Conservation (phyloP, 2,888 invertebrate species). For the Aradus depressus region DNA sequence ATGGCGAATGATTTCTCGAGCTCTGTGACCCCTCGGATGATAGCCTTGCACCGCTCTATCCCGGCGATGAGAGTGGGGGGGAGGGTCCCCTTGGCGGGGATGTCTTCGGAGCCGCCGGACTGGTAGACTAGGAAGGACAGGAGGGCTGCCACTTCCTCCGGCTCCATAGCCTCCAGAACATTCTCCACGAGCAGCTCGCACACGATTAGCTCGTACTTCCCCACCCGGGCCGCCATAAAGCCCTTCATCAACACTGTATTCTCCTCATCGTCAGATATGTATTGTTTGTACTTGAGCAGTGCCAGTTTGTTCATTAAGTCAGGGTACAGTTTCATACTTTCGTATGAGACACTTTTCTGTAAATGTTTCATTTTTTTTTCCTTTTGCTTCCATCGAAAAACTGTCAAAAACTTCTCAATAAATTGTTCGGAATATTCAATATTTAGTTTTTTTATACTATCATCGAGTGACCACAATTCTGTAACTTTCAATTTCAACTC, state of each 20-base stretch:
- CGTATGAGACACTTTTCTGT: constrained; percentile 17
- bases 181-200: constrained; percentile 90
- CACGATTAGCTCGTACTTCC: constrained; percentile 78
- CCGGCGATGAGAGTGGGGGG: constrained; percentile 11
- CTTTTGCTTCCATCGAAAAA: constrained; percentile 23
- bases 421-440: background rate
- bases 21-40: constrained; percentile 17
- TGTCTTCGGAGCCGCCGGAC: constrained; percentile 45
- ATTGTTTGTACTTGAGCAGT: constrained; percentile 18
- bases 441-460: background rate
- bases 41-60: constrained; percentile 28
- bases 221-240: constrained; percentile 75
- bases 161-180: constrained; percentile 69
- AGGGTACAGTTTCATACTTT: constrained; percentile 69
- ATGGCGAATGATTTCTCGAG: constrained; percentile 4
- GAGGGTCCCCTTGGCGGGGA: background rate
- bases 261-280: constrained; percentile 18
- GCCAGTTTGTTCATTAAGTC: constrained; percentile 19
- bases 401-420: constrained; percentile 15
- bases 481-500: constrained; percentile 1
- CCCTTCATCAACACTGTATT: constrained; percentile 62
- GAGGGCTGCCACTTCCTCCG: constrained; percentile 77
- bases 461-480: constrained; percentile 8
- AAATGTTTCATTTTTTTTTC: constrained; percentile 17
- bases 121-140: constrained; percentile 90